Evolutionary conservation across 2,888 invertebrate genomes (phyloP).

Genomic region (Campopleginae sp.): DNA sequence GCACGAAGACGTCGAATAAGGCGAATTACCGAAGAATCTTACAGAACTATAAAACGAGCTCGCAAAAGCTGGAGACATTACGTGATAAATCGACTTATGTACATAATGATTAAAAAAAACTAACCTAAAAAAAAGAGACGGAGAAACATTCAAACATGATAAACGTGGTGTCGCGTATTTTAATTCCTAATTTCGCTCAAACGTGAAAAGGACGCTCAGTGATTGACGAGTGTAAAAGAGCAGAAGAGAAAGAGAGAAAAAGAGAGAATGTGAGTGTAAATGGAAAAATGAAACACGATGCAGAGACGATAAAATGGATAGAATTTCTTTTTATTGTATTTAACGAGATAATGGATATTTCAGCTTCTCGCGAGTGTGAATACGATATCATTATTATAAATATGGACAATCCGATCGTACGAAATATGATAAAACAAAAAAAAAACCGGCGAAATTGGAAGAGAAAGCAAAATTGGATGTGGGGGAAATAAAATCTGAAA

Average conservation of each 20-base stretch:
- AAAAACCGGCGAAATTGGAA: neutral
- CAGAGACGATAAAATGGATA: constrained; percentile 45
- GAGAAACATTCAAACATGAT: constrained; percentile 27
- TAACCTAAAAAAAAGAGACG: constrained; percentile 10
- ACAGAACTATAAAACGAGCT: constrained; percentile 51
- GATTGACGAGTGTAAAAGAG: constrained; percentile 61
- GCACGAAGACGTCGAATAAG: constrained; percentile 4
- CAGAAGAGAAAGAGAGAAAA: constrained; percentile 40
- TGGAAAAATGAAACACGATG: constrained; percentile 46
- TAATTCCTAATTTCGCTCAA: constrained; percentile 56
- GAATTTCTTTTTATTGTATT: constrained; percentile 43
- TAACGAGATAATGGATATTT: constrained; percentile 45
- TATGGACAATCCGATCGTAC: constrained; percentile 80
- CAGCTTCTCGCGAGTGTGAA: constrained; percentile 60
- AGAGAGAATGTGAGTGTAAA: constrained; percentile 41
- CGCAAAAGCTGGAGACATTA: constrained; percentile 54
- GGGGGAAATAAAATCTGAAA: constrained; percentile 54
- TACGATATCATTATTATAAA: constrained; percentile 79
- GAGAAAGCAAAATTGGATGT: constrained; percentile 36
- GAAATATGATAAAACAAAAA: constrained; percentile 66
- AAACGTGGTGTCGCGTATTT: constrained; percentile 47
- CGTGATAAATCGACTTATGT: constrained; percentile 72
- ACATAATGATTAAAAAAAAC: constrained; percentile 70
- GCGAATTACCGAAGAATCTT: constrained; percentile 35
- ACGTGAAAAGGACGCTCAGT: constrained; percentile 52